Evolutionary conservation across 2,797 vertebrate genomes (phyloP).

Genomic region (Spea hammondii): DNA sequence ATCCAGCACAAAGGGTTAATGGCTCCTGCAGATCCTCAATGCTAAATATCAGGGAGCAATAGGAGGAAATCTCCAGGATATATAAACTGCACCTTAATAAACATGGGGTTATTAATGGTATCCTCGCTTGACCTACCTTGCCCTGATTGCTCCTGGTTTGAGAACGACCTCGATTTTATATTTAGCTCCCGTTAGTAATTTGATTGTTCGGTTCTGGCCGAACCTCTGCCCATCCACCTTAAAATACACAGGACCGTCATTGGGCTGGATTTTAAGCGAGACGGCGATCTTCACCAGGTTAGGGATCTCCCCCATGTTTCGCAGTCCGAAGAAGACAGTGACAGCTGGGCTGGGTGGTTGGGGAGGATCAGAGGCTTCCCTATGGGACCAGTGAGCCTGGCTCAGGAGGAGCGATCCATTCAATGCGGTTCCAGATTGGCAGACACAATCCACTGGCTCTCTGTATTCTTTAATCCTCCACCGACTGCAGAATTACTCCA

Average conservation of each 20-base stretch:
- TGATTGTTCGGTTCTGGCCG: slow-evolving; percentile 93
- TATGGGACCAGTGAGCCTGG: neutral
- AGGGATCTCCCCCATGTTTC: slow-evolving; percentile 82
- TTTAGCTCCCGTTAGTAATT: slow-evolving; percentile 91
- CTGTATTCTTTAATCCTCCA: slow-evolving; percentile 29
- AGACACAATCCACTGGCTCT: slow-evolving; percentile 5
- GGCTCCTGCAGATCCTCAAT: neutral
- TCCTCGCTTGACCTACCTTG: slow-evolving; percentile 75
- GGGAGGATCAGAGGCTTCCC: slow-evolving; percentile 47
- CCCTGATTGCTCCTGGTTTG: slow-evolving; percentile 84
- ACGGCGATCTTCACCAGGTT: slow-evolving; percentile 85
- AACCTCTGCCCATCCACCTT: slow-evolving; percentile 93
- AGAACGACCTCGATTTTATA: slow-evolving; percentile 89
- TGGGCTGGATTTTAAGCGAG: slow-evolving; percentile 87
- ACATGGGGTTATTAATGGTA: too few relatives aligned
- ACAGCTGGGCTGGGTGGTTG: slow-evolving; percentile 29
- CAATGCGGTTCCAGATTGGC: neutral
- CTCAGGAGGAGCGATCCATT: slow-evolving; percentile 5
- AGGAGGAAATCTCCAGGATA: neutral
- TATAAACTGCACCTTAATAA: too few relatives aligned
- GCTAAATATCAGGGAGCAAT: neutral
- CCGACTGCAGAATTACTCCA: slow-evolving; percentile 31
- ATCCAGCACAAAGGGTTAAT: neutral
- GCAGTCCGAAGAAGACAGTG: slow-evolving; percentile 29
- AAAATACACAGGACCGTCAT: slow-evolving; percentile 86